Conservation (phyloP, 2,888 invertebrate genomes). For the Calameuta pallipes region DNA sequence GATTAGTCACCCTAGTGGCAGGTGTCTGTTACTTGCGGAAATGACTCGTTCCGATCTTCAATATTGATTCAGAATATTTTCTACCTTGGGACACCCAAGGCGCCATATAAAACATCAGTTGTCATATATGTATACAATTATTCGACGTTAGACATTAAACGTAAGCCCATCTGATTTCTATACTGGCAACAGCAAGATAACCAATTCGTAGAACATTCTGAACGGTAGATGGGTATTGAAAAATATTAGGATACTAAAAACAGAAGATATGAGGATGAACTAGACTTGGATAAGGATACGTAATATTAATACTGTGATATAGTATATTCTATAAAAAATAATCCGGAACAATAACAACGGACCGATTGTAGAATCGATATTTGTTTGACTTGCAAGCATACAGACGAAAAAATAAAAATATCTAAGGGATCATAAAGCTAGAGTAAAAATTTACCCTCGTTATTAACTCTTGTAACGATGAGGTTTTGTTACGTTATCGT, state of each 20-base stretch:
- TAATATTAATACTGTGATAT: neutral
- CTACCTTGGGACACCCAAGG: neutral
- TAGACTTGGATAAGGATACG: neutral
- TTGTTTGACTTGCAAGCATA: neutral
- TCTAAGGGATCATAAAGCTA: neutral
- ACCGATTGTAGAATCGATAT: neutral
- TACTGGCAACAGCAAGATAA: neutral
- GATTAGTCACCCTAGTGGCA: slow-evolving; percentile 27
- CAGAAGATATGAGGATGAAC: neutral
- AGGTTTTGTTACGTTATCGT: neutral
- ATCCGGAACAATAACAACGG: neutral
- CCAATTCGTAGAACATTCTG: no score
- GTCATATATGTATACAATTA: neutral
- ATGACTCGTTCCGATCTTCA: slow-evolving; percentile 23
- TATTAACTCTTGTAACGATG: neutral
- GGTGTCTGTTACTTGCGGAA: slow-evolving; percentile 30
- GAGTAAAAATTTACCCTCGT: neutral
- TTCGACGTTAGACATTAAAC: neutral
- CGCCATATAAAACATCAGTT: slow-evolving; percentile 1
- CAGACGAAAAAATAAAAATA: neutral
- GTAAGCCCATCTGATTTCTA: neutral
- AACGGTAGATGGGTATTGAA: neutral
- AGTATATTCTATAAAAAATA: neutral
- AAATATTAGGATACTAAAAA: neutral
- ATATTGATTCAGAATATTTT: slow-evolving; percentile 19